Evolutionary conservation across 2,888 invertebrate genomes (phyloP).

Genomic region (Drosophila dives): DNA sequence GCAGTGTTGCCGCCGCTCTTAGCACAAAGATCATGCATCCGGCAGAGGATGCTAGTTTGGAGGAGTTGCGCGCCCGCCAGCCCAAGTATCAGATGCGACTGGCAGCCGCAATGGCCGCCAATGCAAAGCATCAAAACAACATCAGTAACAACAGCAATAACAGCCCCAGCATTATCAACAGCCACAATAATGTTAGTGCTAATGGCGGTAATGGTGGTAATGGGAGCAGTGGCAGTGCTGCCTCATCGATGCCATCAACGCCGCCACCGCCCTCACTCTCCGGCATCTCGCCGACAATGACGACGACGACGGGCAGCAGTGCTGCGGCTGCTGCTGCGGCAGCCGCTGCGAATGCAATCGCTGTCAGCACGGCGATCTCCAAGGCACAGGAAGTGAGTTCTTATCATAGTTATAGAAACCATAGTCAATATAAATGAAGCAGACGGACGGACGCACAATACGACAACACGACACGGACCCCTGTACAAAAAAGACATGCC

Average conservation of each 20-base stretch:
- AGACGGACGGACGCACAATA: constrained; percentile 26
- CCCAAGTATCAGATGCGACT: constrained; percentile 88
- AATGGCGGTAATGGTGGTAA: constrained; percentile 33
- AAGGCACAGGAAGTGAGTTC: constrained; percentile 85
- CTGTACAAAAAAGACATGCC: constrained; percentile 65
- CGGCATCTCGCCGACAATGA: constrained; percentile 69
- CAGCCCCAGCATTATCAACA: constrained; percentile 58
- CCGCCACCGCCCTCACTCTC: constrained; percentile 69
- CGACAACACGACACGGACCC: constrained; percentile 51
- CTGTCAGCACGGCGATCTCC: constrained; percentile 84
- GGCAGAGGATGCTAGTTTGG: constrained; percentile 95
- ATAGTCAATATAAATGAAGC: constrained; percentile 83
- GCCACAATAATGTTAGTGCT: constrained; percentile 28
- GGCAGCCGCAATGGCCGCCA: constrained; percentile 63
- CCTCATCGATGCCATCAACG: constrained; percentile 80
- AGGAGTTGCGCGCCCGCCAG: constrained; percentile 91
- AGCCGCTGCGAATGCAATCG: constrained; percentile 83
- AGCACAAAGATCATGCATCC: constrained; percentile 97
- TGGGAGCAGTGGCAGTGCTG: constrained; percentile 57
- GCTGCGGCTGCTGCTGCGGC: constrained; percentile 33
- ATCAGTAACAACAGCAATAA: constrained; percentile 41
- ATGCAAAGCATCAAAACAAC: constrained; percentile 54
- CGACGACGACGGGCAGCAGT: constrained; percentile 54
- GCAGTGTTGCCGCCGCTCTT: constrained; percentile 91
- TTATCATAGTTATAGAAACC: constrained; percentile 84